phyloP scores from a whole-genome alignment of 2,797 vertebrate genomes.

The Masticophis lateralis region DNA sequence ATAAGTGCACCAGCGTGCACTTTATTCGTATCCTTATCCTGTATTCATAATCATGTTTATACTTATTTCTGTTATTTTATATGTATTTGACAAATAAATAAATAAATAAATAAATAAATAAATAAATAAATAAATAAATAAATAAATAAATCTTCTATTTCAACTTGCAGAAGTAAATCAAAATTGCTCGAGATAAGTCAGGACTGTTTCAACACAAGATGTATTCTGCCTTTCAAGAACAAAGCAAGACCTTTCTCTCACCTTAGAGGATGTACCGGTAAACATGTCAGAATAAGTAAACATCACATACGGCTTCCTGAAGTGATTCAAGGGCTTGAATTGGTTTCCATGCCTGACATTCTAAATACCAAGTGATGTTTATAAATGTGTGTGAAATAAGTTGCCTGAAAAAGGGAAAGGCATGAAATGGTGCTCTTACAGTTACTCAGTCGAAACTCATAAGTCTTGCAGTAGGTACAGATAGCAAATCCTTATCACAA shows the following conservation, averaged over 20 bases:
- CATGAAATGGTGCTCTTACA: neutral
- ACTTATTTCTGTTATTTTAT: too few relatives aligned
- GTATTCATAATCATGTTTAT: too few relatives aligned
- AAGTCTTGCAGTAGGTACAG: neutral
- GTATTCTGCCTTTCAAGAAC: neutral
- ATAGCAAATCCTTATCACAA: neutral
- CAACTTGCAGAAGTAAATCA: neutral
- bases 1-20: too few relatives aligned
- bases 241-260: neutral
- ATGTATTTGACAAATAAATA: too few relatives aligned
- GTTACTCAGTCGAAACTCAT: neutral
- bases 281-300: slow-evolving; percentile 13
- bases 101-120: too few relatives aligned
- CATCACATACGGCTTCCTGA: neutral
- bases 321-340: neutral
- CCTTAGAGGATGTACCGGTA: neutral
- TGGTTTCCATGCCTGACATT: slow-evolving; percentile 13
- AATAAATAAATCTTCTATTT: neutral
- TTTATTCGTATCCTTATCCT: too few relatives aligned
- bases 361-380: slow-evolving; percentile 3
- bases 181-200: neutral
- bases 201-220: neutral
- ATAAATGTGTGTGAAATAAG: neutral
- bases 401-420: neutral
- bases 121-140: too few relatives aligned